These are phyloP conservation scores for Microcebus jonahi DNA, from an alignment of 2,113 vertebrate species.

Conservation along the genomic window DNA sequence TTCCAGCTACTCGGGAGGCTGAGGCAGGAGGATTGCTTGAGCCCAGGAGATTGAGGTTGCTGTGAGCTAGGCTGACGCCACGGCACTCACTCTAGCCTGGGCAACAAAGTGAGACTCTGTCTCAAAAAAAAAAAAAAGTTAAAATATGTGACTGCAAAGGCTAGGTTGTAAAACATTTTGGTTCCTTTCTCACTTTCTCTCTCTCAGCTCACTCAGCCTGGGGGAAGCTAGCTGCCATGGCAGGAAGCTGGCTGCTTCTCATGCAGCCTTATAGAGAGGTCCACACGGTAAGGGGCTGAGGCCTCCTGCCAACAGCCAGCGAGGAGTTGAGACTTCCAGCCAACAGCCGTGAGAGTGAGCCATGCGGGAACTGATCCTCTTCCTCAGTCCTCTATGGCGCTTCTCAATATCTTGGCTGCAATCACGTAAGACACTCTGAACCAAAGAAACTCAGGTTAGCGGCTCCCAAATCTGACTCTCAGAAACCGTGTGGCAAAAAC, in stretches of 20 bases:
- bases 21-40: too few relatives aligned
- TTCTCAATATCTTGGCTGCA: not conserved
- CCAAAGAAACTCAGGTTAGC: not conserved
- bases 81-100: too few relatives aligned
- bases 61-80: too few relatives aligned
- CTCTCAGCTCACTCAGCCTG: too few relatives aligned
- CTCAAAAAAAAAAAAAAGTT: not conserved
- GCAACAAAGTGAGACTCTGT: too few relatives aligned
- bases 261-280: not conserved
- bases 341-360: not conserved
- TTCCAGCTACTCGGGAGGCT: too few relatives aligned
- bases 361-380: fast-evolving
- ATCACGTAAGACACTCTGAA: not conserved
- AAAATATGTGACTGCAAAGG: not conserved
- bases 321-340: not conserved
- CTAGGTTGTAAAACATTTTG: not conserved
- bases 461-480: not conserved
- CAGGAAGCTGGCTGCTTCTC: not conserved
- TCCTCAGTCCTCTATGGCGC: fast-evolving
- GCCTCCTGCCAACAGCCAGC: not conserved
- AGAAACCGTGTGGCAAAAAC: not conserved
- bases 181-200: not conserved
- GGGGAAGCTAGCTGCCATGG: not conserved
- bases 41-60: too few relatives aligned
- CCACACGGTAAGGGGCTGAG: not conserved